Conservation (phyloP, 2,888 invertebrate genomes). For the Mesoligia furuncula region DNA sequence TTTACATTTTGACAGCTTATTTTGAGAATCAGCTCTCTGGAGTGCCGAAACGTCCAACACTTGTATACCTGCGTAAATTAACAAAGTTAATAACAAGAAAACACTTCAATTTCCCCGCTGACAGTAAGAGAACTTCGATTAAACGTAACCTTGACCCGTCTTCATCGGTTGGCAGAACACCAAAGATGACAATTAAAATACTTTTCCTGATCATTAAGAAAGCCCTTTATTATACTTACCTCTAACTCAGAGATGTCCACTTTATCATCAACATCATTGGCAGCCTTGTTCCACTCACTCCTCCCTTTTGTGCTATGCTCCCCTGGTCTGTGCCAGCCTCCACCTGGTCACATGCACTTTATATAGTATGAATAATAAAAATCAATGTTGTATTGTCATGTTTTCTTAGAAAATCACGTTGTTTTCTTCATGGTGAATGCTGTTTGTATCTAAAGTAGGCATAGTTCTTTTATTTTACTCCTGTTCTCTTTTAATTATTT, state of each 20-base stretch:
- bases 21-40: background rate
- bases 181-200: conserved; percentile 58
- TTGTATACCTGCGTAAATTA: background rate
- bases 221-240: conserved; percentile 22
- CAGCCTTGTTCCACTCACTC: background rate
- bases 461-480: background rate
- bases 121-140: conserved; percentile 30
- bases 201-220: conserved; percentile 44
- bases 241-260: conserved; percentile 5
- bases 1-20: background rate
- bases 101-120: background rate
- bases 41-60: background rate
- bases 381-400: background rate
- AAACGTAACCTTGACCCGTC: conserved; percentile 48
- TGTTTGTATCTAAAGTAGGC: background rate
- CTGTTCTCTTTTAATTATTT: background rate
- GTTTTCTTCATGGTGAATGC: background rate
- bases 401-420: background rate
- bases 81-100: background rate
- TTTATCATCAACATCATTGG: background rate
- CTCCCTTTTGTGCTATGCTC: too few species aligned
- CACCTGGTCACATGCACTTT: background rate
- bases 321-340: too few species aligned
- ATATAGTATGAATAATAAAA: too few species aligned
- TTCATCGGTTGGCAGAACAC: conserved; percentile 52